Percentiles rank a stretch among this genome's conserved stretches.
phyloP scores from a whole-genome alignment of 2,888 invertebrate genomes.

The Drosophila neoperkinsi region DNA sequence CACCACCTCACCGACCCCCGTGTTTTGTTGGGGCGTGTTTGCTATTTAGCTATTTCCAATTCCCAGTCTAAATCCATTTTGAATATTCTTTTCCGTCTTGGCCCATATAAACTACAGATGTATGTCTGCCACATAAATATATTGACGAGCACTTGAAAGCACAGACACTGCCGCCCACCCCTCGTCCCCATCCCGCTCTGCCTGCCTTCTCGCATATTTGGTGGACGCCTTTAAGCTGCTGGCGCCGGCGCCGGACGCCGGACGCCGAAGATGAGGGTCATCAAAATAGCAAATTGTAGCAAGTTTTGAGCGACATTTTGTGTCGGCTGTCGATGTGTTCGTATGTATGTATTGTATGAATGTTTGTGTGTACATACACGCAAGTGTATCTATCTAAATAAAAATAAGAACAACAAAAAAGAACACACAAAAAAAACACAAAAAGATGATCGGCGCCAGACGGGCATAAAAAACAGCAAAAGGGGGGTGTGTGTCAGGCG shows the following conservation, averaged over 20 bases:
- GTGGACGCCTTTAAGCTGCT: slow-evolving; percentile 44
- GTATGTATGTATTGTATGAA: not conserved
- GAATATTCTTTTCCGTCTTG: slow-evolving; percentile 8
- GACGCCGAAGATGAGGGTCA: slow-evolving; percentile 40
- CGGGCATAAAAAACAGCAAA: slow-evolving; percentile 62
- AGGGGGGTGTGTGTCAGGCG: slow-evolving; percentile 32
- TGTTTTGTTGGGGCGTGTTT: not conserved
- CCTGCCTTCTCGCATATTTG: not conserved
- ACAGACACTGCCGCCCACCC: not conserved
- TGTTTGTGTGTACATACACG: not conserved
- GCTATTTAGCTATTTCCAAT: not conserved
- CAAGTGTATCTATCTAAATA: slow-evolving; percentile 8
- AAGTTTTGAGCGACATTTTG: slow-evolving; percentile 72
- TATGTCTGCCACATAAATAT: slow-evolving; percentile 20
- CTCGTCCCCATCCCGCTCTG: not conserved
- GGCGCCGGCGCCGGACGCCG: slow-evolving; percentile 77
- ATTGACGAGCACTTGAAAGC: slow-evolving; percentile 56
- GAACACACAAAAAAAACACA: not conserved
- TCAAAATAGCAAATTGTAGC: slow-evolving; percentile 52
- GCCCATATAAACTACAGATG: slow-evolving; percentile 29
- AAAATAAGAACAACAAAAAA: not conserved
- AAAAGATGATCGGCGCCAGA: slow-evolving; percentile 66
- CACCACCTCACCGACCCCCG: too few relatives aligned
- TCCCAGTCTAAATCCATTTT: slow-evolving; percentile 20
- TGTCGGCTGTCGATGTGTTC: slow-evolving; percentile 29